Conservation (phyloP, 2,113 vertebrate species). For the Alouatta palliata region DNA sequence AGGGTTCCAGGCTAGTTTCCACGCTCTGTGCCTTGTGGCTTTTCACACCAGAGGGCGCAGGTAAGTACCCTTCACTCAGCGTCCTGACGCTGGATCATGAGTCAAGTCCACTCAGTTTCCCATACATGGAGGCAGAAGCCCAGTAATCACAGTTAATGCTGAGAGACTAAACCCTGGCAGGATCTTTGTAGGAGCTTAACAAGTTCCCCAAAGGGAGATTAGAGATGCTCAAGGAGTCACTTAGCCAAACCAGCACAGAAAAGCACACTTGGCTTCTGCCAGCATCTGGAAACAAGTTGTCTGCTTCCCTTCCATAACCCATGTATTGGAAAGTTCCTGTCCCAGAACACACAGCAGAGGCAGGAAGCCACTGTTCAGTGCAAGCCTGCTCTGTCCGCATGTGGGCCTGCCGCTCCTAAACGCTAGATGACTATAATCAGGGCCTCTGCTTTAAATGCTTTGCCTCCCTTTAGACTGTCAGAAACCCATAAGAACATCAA, state of each 20-base stretch:
- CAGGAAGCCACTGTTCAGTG: rapidly evolving
- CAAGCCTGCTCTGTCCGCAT: neutral
- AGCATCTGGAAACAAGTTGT: neutral
- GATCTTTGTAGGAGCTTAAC: neutral
- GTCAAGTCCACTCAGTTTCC: neutral
- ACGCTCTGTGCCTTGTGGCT: neutral
- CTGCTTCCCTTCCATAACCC: neutral
- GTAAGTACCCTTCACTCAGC: neutral
- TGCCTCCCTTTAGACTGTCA: neutral
- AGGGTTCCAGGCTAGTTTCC: neutral
- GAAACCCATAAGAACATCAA: neutral
- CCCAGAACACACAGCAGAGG: rapidly evolving
- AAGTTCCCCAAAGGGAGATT: slow-evolving; percentile 22
- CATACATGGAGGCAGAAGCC: neutral
- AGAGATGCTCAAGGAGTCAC: neutral
- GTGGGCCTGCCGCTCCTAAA: rapidly evolving
- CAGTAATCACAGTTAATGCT: neutral
- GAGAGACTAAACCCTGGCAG: neutral
- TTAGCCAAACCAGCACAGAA: neutral
- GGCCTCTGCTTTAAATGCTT: neutral
- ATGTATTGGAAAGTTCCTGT: neutral
- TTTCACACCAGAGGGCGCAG: neutral
- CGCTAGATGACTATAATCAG: rapidly evolving
- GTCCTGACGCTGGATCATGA: neutral
- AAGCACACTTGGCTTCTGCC: neutral